These are phyloP conservation scores for Oncorhynchus tshawytscha DNA, from an alignment of 2,113 vertebrate genomes.

Conservation along the genomic window DNA sequence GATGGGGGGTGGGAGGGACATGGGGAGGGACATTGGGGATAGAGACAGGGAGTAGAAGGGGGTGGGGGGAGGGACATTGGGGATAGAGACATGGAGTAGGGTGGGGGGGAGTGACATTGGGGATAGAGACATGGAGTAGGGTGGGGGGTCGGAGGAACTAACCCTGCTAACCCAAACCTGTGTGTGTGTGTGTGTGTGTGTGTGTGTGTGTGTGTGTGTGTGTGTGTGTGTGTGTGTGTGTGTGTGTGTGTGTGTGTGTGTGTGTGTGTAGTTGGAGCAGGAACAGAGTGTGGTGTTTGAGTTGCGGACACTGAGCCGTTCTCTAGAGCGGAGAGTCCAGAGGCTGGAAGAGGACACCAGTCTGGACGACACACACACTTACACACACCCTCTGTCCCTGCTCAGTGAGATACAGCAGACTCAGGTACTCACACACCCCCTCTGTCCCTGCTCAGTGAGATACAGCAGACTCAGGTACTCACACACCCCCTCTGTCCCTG, in stretches of 20 bases:
- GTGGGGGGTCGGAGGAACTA: neutral
- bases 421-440: slow-evolving; percentile 65
- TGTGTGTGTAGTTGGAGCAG: slow-evolving; percentile 70
- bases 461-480: neutral
- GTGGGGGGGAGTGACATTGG: too few species aligned
- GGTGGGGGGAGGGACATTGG: too few species aligned
- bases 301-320: slow-evolving; percentile 71
- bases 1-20: too few species aligned
- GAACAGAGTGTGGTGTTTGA: slow-evolving; percentile 76
- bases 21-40: too few species aligned
- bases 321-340: slow-evolving; percentile 68
- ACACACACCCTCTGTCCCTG: slow-evolving; percentile 70
- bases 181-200: slow-evolving; percentile 7
- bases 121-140: too few species aligned
- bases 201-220: slow-evolving; percentile 4
- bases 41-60: too few species aligned
- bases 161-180: slow-evolving; percentile 34
- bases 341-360: slow-evolving; percentile 68
- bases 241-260: slow-evolving; percentile 11
- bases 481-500: neutral
- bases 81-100: too few species aligned
- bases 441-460: slow-evolving; percentile 17
- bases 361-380: slow-evolving; percentile 44
- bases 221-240: slow-evolving; percentile 18
- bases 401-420: slow-evolving; percentile 77